Percentiles rank a stretch among this genome's conserved stretches.
phyloP scores from a whole-genome alignment of 2,113 vertebrate species.

The Gobio gobio region DNA sequence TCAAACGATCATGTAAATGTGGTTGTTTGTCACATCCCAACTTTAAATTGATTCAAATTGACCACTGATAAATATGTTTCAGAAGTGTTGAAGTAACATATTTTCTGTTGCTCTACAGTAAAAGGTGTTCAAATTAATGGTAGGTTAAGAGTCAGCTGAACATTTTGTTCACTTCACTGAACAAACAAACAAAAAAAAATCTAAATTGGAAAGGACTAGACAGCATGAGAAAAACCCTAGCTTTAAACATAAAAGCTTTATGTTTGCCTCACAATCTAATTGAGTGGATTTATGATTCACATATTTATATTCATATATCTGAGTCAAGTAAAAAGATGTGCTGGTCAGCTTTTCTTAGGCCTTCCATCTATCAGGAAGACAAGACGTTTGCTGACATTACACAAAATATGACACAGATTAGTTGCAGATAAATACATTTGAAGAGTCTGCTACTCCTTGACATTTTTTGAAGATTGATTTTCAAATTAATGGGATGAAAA shows the following conservation, averaged over 20 bases:
- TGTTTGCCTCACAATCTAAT: constrained; percentile 29
- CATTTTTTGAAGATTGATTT: not conserved
- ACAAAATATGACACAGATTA: not conserved
- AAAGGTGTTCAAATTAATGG: not conserved
- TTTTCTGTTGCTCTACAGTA: not conserved
- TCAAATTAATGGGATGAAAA: not conserved
- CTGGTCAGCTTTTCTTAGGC: constrained; percentile 8
- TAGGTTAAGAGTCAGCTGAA: not conserved
- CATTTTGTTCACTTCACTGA: not conserved
- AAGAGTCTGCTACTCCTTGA: not conserved
- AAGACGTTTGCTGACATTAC: constrained; percentile 9
- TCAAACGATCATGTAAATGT: not conserved
- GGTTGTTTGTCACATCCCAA: not conserved
- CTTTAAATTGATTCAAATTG: not conserved
- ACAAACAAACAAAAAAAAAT: not conserved
- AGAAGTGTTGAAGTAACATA: not conserved
- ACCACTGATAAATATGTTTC: not conserved
- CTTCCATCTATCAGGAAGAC: not conserved
- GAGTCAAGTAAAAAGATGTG: not conserved
- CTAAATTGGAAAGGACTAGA: not conserved
- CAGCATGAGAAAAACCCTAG: not conserved
- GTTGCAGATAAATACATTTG: not conserved
- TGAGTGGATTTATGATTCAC: constrained; percentile 15
- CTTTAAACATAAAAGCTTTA: constrained; percentile 42
- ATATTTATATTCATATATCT: not conserved